Percentiles rank a stretch among this genome's conserved stretches.
phyloP scores from a whole-genome alignment of 2,888 invertebrate species.

The Shargacucullia verbasci region DNA sequence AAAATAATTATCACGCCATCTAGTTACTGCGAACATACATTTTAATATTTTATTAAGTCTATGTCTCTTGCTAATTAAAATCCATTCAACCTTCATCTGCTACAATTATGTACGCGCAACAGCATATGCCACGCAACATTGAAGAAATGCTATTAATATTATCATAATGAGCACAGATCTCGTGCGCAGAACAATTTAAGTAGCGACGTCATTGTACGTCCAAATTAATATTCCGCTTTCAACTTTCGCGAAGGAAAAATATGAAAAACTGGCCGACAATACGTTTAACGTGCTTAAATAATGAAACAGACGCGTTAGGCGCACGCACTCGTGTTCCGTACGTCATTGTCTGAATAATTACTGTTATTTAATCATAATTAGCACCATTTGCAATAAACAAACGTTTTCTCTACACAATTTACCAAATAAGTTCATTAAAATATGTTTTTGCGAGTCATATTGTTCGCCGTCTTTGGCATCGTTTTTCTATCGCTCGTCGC shows the following conservation, averaged over 20 bases:
- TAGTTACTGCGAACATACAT: no score
- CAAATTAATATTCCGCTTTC: constrained; percentile 64
- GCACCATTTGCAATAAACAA: no score
- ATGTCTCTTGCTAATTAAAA: no score
- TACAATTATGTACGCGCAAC: constrained; percentile 17
- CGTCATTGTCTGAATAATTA: background rate
- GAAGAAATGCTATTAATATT: constrained; percentile 55
- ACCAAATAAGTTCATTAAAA: no score
- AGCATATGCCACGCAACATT: constrained; percentile 48
- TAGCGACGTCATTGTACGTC: constrained; percentile 46
- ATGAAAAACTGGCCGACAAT: constrained; percentile 41
- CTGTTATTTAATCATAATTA: no score
- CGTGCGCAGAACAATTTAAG: constrained; percentile 55
- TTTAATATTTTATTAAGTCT: no score
- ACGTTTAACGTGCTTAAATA: constrained; percentile 38
- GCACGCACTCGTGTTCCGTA: constrained; percentile 38
- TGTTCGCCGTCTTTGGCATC: no score
- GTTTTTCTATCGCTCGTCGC: no score
- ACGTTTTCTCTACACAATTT: no score
- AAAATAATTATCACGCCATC: no score
- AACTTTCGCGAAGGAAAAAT: constrained; percentile 65
- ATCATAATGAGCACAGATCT: constrained; percentile 60
- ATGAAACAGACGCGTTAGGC: constrained; percentile 13
- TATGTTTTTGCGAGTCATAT: no score
- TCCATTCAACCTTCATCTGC: background rate